Base-by-base conservation (phyloP, 2,113 vertebrate species). In the Pionites leucogaster region DNA sequence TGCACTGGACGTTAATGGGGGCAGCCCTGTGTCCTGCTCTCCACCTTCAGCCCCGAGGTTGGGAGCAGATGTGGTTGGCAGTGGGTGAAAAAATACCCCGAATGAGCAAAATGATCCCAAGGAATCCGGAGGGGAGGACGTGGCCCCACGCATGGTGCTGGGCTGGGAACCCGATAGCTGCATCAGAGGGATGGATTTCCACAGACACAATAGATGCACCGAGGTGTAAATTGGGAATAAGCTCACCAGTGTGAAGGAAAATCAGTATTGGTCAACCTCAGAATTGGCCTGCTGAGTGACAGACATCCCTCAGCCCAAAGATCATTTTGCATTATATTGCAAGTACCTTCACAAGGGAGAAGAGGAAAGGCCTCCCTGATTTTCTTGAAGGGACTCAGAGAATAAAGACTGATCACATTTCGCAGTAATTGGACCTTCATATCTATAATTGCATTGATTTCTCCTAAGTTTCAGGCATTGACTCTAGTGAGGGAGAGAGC, bases 381-480 rank as follows among this genome's bases (percentile, higher is more conserved):
- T 96, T 96, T 92, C 90, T 84, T 96, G 94, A 86, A 95, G 91
- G 63, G 92, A 53, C 77, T 95, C 69, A 31, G 88, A 96, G 94
- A 94, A 95, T 95, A 96, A 96, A 93, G 80, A 74, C 67, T 78
- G 95, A 93, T 97, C 88, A 33, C 91, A 84, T 96, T 96, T 95
- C 90, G 0, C 57, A 69, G 96, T 95, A 96, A 97, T 88, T 92
- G 91, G 95, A 95, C 87, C 94, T 89, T 96, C 94, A 91, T 96
- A 94, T 96, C 88, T 96, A 93, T 96, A 96, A 95, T 87, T 95
- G 95, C 94, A 97, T 95, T 96, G 95, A 94, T 97, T 95, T 96
- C 90, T 96, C 80, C 95, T 95, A 88, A 91, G 92, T 96, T 97
- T 95, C 95, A 93, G 69, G 68, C 92, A 91, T 88, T 2, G 77